Conservation (phyloP, 2,113 vertebrate species). For the Salvelinus sp. region DNA sequence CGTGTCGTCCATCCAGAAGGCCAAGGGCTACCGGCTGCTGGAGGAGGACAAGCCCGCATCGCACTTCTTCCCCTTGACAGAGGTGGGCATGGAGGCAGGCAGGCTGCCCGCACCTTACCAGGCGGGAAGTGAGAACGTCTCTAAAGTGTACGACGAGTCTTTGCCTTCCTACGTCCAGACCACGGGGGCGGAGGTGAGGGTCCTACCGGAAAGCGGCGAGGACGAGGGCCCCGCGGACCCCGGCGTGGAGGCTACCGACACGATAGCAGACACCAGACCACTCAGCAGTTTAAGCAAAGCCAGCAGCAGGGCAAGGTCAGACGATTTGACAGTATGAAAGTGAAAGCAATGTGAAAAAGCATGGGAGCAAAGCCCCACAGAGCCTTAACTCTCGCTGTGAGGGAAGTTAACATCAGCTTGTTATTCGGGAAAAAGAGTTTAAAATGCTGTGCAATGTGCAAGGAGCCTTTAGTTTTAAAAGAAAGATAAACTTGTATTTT, state of each 20-base stretch:
- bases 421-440: constrained; percentile 20
- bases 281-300: constrained; percentile 85
- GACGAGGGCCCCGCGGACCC: constrained; percentile 50
- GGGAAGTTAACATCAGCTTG: constrained; percentile 26
- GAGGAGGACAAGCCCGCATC: constrained; percentile 81
- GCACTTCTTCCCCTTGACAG: constrained; percentile 80
- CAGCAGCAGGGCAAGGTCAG: constrained; percentile 84
- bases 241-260: constrained; percentile 66
- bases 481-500: constrained; percentile 35
- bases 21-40: constrained; percentile 84
- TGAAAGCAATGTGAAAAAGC: neutral
- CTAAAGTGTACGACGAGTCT: constrained; percentile 75
- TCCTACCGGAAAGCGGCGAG: constrained; percentile 30
- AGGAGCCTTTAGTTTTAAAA: constrained; percentile 8
- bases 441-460: constrained; percentile 29
- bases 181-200: constrained; percentile 67
- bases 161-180: constrained; percentile 78
- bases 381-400: neutral
- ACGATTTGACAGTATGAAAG: constrained; percentile 84
- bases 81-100: constrained; percentile 76
- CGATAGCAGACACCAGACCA: constrained; percentile 72
- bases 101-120: constrained; percentile 71
- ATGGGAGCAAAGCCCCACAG: neutral
- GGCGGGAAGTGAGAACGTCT: constrained; percentile 74
- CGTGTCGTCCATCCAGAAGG: constrained; percentile 78